phyloP scores from a whole-genome alignment of 2,888 invertebrate genomes.

The Drosophila pullipes region DNA sequence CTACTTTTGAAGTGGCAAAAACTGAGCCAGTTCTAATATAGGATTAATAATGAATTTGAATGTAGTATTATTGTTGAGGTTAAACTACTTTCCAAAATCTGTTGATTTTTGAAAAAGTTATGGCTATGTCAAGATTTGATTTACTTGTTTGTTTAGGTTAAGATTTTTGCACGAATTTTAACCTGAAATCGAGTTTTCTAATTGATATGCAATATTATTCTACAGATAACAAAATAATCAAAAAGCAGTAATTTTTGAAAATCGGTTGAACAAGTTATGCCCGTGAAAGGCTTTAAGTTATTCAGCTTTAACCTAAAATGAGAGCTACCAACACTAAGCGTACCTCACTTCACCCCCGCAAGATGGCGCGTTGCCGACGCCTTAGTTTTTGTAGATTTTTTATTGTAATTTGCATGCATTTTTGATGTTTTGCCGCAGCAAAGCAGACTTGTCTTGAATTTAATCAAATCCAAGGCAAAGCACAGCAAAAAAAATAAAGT shows the following conservation, averaged over 20 bases:
- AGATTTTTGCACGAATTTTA: not conserved
- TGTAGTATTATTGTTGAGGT: no score
- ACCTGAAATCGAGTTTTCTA: no score
- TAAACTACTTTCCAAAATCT: not conserved
- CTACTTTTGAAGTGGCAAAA: not conserved
- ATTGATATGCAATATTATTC: not conserved
- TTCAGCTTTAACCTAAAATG: not conserved
- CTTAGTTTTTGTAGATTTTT: not conserved
- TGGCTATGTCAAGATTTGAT: not conserved
- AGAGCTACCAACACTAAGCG: no score
- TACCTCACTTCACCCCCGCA: no score
- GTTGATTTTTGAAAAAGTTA: no score
- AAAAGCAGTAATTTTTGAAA: not conserved
- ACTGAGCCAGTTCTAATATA: no score
- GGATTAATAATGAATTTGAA: not conserved
- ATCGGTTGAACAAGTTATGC: not conserved
- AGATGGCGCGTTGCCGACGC: not conserved
- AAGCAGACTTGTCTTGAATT: conserved; percentile 42
- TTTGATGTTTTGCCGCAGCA: conserved; percentile 56
- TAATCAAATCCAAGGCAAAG: conserved; percentile 53
- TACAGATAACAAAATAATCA: not conserved
- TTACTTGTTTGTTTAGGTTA: not conserved
- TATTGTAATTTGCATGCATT: conserved; percentile 51
- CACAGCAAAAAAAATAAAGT: not conserved
- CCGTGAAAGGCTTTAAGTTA: not conserved